These are phyloP conservation scores for Philhelius pedissequus DNA, from an alignment of 2,888 invertebrate genomes.

Conservation along the genomic window DNA sequence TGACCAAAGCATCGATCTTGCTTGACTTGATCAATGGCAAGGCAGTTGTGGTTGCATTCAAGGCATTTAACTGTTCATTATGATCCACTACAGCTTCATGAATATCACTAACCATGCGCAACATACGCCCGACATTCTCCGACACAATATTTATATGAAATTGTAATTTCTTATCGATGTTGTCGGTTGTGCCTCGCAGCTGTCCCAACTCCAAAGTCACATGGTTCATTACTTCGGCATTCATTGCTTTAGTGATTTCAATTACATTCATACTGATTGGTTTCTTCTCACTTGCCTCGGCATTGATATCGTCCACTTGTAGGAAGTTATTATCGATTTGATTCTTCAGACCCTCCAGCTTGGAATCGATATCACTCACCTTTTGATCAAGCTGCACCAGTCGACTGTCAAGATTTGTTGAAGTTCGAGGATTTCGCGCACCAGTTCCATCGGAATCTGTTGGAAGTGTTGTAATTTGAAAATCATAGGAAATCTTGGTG, in stretches of 20 bases:
- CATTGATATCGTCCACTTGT: conserved; percentile 90
- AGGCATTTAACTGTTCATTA: conserved; percentile 79
- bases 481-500: conserved; percentile 85
- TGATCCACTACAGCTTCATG: conserved; percentile 91
- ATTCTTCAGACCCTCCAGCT: conserved; percentile 87
- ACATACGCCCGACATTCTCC: conserved; percentile 88
- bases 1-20: conserved; percentile 89
- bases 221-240: conserved; percentile 88
- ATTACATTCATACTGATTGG: conserved; percentile 90
- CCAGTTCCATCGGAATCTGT: conserved; percentile 72
- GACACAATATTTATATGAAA: conserved; percentile 91
- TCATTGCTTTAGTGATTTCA: conserved; percentile 91
- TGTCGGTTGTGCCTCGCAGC: conserved; percentile 87
- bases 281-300: conserved; percentile 92
- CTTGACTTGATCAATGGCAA: conserved; percentile 83
- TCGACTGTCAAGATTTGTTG: conserved; percentile 82
- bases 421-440: conserved; percentile 71
- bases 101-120: conserved; percentile 89
- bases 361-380: conserved; percentile 90
- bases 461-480: conserved; percentile 76
- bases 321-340: conserved; percentile 91
- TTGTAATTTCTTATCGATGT: conserved; percentile 89
- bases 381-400: conserved; percentile 89
- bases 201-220: conserved; percentile 90
- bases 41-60: conserved; percentile 82